phyloP scores from a whole-genome alignment of 1,140 invertebrate species.

The Limonius californicus region DNA sequence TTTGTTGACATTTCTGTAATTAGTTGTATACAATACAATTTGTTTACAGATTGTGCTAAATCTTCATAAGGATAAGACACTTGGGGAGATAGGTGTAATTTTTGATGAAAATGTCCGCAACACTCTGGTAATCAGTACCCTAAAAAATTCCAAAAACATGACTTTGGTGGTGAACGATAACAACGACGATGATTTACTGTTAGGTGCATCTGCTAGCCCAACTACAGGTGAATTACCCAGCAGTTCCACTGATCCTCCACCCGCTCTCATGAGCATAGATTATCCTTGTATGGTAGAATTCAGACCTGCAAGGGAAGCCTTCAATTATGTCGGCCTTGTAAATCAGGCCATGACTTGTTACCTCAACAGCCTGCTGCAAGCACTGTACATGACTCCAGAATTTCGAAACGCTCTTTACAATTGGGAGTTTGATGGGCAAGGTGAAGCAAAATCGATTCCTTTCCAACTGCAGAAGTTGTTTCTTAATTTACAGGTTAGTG shows the following conservation, averaged over 20 bases:
- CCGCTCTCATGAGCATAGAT: conserved; percentile 22
- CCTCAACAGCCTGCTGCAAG: conserved; percentile 85
- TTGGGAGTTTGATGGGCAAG: conserved; percentile 75
- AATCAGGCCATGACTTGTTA: conserved; percentile 96
- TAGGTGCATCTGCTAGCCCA: conserved; percentile 57
- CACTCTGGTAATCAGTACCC: conserved; percentile 38
- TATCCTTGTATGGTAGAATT: conserved; percentile 8
- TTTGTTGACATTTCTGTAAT: no score
- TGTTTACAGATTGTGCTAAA: conserved; percentile 47
- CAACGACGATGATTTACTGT: conserved; percentile 51
- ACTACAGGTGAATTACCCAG: conserved; percentile 42
- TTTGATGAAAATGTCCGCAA: conserved; percentile 42
- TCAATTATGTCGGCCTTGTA: conserved; percentile 78
- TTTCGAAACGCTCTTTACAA: conserved; percentile 88
- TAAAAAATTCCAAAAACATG: conserved; percentile 35
- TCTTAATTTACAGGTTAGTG: conserved; percentile 79
- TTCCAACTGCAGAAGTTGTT: conserved; percentile 88
- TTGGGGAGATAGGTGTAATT: conserved; percentile 48
- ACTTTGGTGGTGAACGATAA: conserved; percentile 33
- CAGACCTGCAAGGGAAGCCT: conserved; percentile 19
- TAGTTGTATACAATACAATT: no score
- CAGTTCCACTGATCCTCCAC: conserved; percentile 22
- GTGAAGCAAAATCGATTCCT: conserved; percentile 72
- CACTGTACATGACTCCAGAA: conserved; percentile 92
- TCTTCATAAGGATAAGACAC: conserved; percentile 44